These are phyloP conservation scores for Corythaeola cristata DNA, from an alignment of 2,113 vertebrate species.

Conservation along the genomic window DNA sequence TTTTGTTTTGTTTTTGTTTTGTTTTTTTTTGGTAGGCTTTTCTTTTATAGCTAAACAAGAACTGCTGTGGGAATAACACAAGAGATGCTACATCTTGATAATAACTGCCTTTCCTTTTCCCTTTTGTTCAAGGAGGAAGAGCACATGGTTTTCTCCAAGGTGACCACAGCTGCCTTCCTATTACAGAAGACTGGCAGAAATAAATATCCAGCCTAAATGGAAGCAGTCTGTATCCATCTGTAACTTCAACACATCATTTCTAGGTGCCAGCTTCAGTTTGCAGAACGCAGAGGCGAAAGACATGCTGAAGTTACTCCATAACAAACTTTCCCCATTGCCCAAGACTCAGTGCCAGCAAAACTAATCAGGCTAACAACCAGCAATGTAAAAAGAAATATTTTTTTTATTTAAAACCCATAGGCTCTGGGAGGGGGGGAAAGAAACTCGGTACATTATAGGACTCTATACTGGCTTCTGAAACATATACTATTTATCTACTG, in stretches of 20 bases:
- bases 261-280: not conserved
- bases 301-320: not conserved
- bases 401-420: not conserved
- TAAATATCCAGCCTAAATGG: not conserved
- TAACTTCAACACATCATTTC: not conserved
- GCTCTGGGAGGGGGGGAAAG: not conserved
- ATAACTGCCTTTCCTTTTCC: not conserved
- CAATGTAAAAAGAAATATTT: not conserved
- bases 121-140: conserved; percentile 13
- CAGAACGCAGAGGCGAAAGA: not conserved
- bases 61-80: not conserved
- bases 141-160: conserved; percentile 9
- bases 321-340: not conserved
- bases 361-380: not conserved
- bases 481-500: not conserved
- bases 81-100: not conserved
- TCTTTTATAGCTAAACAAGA: not conserved
- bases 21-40: not conserved
- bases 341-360: not conserved
- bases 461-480: not conserved
- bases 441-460: not conserved
- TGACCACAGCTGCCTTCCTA: conserved; percentile 13
- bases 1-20: no score
- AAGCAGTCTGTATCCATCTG: not conserved
- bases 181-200: not conserved